Evolutionary conservation across 2,888 invertebrate species (phyloP), one percentile per base, ranked within the genome.

Genomic region (Ceraclea dissimilis): DNA sequence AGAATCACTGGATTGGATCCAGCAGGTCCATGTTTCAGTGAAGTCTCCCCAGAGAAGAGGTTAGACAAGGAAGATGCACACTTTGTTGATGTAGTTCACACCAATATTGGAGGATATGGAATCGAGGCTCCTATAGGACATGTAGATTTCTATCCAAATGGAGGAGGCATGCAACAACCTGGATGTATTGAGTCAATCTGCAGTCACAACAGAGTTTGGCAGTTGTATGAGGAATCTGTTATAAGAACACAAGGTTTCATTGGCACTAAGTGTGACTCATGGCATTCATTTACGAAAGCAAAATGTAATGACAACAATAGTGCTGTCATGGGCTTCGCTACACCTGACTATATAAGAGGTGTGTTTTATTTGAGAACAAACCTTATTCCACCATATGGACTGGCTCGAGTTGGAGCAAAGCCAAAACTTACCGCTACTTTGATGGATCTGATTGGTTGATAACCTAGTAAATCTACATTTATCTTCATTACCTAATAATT

Each of bases 41-140:
- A 62, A n/a, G 64, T 68, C 11, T 62, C 60, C 1, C 46, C 62
- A 10, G 66, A 64, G 51, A 67, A 66, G 16, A 67, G 72, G 39
- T 64, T 80, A 2, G 74, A 74, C 60, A 63, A 66, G 11, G 65
- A 64, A 4, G 78, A 79, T 62, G 79, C 79, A 1, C 63, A 67
- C 31, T 79, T 79, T 62, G 79, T 71, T 1, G 79, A 79, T 60
- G 67, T 79, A 1, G 75, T 79, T 51, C 80, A 80, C 63, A 79
- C 77, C 2, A 74, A 74, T 56, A 72, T 71, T 6, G 79, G 78
- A 1, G 72, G 71, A 34, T 66, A 74, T 21, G 78, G 78, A 0
- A 70, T 75, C 52, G 64, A 66, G 2, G 64, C 67, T 22, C 67
- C 75, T 0, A 65, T 78, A 10, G 80, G 79, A 2, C 72, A 79